Conservation (phyloP, 2,888 invertebrate genomes). For the Parnassius glacialis region DNA sequence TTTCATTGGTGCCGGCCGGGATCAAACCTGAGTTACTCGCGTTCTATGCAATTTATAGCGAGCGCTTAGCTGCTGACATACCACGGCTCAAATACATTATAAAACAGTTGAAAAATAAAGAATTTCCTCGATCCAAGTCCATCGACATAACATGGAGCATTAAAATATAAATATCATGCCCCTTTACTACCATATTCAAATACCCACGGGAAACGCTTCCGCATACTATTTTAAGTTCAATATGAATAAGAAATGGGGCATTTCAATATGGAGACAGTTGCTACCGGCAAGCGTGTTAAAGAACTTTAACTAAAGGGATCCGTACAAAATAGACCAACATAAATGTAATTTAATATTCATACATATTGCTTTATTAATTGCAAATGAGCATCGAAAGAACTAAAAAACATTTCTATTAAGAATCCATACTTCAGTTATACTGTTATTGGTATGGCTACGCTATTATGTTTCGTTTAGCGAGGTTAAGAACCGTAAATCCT, state of each 20-base stretch:
- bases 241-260: conserved; percentile 39
- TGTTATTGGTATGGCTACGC: too few relatives aligned
- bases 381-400: too few relatives aligned
- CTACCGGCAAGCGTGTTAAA: background rate
- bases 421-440: too few relatives aligned
- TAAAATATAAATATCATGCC: background rate
- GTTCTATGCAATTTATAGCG: too few relatives aligned
- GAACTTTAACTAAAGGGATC: background rate
- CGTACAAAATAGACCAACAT: background rate
- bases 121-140: background rate
- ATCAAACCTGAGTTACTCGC: too few relatives aligned
- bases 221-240: conserved; percentile 40
- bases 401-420: too few relatives aligned
- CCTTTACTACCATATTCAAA: background rate
- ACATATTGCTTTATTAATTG: background rate
- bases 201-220: conserved; percentile 35
- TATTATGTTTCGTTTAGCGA: too few relatives aligned
- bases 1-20: too few relatives aligned
- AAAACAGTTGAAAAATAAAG: background rate
- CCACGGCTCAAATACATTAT: too few relatives aligned
- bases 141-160: background rate
- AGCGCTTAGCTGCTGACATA: too few relatives aligned
- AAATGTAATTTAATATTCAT: background rate
- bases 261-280: conserved; percentile 34
- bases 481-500: too few relatives aligned